Evolutionary conservation across 2,797 vertebrate species (phyloP), one percentile per base, ranked within the genome.

Genomic region (Propithecus deckenii): DNA sequence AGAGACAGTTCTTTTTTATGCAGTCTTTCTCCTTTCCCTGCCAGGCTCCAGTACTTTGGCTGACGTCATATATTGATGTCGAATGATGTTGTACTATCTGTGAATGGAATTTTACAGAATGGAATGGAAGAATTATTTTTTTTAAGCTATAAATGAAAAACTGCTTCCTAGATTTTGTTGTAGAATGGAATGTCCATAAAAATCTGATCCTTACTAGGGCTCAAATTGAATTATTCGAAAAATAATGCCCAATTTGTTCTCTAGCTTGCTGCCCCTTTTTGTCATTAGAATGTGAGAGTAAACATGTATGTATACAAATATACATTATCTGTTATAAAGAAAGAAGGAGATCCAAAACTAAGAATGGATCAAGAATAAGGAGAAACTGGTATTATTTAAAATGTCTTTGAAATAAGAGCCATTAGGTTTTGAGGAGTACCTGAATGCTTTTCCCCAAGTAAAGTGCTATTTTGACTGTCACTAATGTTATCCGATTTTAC

Each of bases 81-180:
- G 28, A 80, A 67, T 84, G 69, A 72, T 94, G 43, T 13, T 92
- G 85, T 91, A 28, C 48, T 92, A 7, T 71, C 69, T 93, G 52
- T 96, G 89, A 93, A 67, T 91, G 61, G 89, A 94, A 90, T 23
- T 41, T 67, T 48, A 69, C 50, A 22, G 72, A 92, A 79, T n/a
- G 52, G 41, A 86, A 46, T 81, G 14, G 25, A 84, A 89, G 48
- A 89, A 76, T 46, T 55, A 22, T 18, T 89, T 84, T 90, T 78
- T 71, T 50, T 83, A 5, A 65, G 57, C 7, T 76, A 3, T n/a
- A 1, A 75, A 5, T 89, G 67, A 89, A 95, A 50, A 87, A 1
- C 32, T 65, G 25, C 89, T 95, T 86, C 20, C 15, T 86, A 50
- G 55, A 80, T 30, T 50, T 86, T 69, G 35, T 80, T 71, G 65